These are phyloP conservation scores for Ornithoptera priamus DNA, from an alignment of 2,888 invertebrate genomes.

Conservation along the genomic window DNA sequence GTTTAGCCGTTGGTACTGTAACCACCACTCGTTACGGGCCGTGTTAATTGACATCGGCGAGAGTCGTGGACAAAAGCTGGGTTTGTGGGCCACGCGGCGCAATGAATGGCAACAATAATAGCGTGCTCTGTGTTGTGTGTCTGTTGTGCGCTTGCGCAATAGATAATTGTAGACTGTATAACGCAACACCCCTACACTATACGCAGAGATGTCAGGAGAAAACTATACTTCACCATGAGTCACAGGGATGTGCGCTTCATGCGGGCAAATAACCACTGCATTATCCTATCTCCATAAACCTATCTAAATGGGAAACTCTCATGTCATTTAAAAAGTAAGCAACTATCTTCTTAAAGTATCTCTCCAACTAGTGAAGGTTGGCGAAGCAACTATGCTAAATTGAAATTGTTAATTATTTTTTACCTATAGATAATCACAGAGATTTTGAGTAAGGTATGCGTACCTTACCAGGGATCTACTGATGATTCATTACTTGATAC, in stretches of 20 bases:
- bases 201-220: neutral
- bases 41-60: constrained; percentile 33
- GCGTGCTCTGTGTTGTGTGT: constrained; percentile 8
- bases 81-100: constrained; percentile 57
- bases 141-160: constrained; percentile 41
- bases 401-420: no score
- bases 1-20: neutral
- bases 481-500: no score
- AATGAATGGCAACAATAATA: constrained; percentile 30
- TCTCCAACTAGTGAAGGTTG: no score
- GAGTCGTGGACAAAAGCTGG: constrained; percentile 42
- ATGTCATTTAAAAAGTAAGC: no score
- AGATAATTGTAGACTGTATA: constrained; percentile 46
- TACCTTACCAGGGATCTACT: no score
- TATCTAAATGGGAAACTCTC: no score
- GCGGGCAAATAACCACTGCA: no score
- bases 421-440: no score
- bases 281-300: no score
- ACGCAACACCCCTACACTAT: constrained; percentile 2
- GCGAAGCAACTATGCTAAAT: no score
- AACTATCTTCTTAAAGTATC: no score
- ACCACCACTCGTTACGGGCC: constrained; percentile 29
- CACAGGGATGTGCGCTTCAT: neutral
- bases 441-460: no score
- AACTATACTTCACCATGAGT: neutral